Conservation (phyloP, 92 coral and sea anemone species). For the Meandrina meandrites region DNA sequence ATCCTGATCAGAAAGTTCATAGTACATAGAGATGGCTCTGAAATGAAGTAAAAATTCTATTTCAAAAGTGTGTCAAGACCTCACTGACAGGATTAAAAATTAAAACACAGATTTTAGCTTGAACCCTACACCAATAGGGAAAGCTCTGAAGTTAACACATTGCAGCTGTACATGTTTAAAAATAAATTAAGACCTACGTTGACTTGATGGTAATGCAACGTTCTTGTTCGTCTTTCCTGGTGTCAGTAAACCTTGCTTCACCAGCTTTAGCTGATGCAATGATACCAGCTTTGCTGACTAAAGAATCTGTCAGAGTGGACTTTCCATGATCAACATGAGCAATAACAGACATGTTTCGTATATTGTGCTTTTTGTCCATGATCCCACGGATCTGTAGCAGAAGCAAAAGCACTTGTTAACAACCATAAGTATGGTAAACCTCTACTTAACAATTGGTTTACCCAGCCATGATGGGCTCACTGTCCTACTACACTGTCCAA, state of each 20-base stretch:
- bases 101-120: no score
- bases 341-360: slow-evolving; percentile 98
- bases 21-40: slow-evolving; percentile 95
- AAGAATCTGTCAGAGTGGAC: slow-evolving; percentile 94
- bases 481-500: no score
- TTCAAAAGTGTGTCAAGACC: not conserved
- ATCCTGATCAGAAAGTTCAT: slow-evolving; percentile 78
- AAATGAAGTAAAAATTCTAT: not conserved
- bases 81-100: not conserved
- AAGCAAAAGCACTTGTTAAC: slow-evolving; percentile 6
- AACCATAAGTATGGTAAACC: not conserved
- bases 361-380: slow-evolving; percentile 96
- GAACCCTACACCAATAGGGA: no score
- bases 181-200: slow-evolving; percentile 69
- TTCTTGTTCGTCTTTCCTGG: slow-evolving; percentile 97
- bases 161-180: not conserved
- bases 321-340: slow-evolving; percentile 99
- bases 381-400: slow-evolving; percentile 87
- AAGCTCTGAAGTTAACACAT: no score
- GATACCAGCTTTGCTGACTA: slow-evolving; percentile 97
- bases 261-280: slow-evolving; percentile 92
- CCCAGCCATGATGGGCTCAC: no score
- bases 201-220: slow-evolving; percentile 97
- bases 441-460: not conserved
- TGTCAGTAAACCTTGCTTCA: slow-evolving; percentile 93